These are phyloP conservation scores for Sciurus carolinensis DNA, from an alignment of 2,797 vertebrate genomes.

Conservation along the genomic window DNA sequence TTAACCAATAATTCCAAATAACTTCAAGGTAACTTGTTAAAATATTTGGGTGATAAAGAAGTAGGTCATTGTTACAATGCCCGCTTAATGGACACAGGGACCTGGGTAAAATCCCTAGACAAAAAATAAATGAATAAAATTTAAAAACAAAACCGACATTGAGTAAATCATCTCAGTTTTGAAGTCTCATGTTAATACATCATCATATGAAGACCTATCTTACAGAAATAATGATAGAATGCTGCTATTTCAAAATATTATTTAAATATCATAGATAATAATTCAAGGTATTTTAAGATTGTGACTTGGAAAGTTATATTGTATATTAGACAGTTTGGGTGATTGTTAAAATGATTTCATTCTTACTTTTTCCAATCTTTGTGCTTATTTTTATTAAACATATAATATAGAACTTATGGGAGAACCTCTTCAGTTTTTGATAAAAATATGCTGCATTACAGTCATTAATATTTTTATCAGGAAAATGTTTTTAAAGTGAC, in stretches of 20 bases:
- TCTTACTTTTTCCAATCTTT: background rate
- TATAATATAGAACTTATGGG: background rate
- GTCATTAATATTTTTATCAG: background rate
- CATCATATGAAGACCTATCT: background rate
- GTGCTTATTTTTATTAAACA: background rate
- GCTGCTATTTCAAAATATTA: background rate
- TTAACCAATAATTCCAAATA: constrained; percentile 47
- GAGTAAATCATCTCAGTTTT: background rate
- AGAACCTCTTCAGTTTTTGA: background rate
- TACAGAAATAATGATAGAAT: background rate
- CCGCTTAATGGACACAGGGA: too few species aligned
- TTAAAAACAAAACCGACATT: background rate
- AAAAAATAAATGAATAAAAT: background rate
- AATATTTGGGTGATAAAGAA: background rate
- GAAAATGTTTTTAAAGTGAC: background rate
- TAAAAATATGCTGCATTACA: background rate
- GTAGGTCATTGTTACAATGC: background rate
- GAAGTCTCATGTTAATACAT: background rate
- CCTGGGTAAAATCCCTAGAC: background rate
- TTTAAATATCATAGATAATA: background rate
- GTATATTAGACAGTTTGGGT: background rate
- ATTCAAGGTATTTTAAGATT: background rate
- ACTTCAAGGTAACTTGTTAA: constrained; percentile 73
- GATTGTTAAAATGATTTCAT: constrained; percentile 6
- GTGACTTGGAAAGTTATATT: background rate